phyloP scores from a whole-genome alignment of 2,797 vertebrate species.

The Chaetophractus vellerosus region DNA sequence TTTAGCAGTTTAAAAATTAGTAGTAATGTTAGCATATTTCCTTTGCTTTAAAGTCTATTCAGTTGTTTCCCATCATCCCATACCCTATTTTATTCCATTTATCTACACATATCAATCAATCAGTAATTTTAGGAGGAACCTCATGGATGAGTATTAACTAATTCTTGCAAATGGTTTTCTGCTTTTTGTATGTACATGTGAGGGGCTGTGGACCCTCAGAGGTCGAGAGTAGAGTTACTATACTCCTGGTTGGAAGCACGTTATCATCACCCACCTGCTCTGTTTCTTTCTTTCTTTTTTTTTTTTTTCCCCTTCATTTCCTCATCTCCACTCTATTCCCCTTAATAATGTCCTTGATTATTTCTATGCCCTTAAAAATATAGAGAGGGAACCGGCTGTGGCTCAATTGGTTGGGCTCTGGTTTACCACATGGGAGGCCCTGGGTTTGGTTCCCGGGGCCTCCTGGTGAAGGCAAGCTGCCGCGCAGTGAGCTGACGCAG shows the following conservation, averaged over 20 bases:
- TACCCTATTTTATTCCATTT: constrained; percentile 19
- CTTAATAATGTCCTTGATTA: background rate
- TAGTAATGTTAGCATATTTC: background rate
- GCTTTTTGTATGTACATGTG: background rate
- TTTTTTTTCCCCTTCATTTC: background rate
- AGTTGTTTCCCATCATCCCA: background rate
- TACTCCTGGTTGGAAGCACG: background rate
- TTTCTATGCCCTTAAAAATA: background rate
- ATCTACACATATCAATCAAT: background rate
- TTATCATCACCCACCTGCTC: background rate
- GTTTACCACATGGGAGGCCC: too few species aligned
- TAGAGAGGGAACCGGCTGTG: too few species aligned
- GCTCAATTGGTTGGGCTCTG: too few species aligned
- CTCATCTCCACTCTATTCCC: background rate
- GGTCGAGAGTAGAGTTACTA: background rate
- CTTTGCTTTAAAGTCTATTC: background rate
- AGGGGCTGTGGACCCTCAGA: background rate
- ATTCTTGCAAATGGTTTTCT: background rate
- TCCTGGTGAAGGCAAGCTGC: too few species aligned
- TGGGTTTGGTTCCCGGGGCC: too few species aligned
- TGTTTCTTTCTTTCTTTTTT: background rate
- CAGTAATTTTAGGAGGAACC: constrained; percentile 21
- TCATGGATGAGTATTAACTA: constrained; percentile 2
- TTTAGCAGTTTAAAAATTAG: constrained; percentile 26
- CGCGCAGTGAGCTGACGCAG: too few species aligned